Evolutionary conservation across 2,113 vertebrate species (phyloP), one percentile per base, ranked within the genome.

Genomic region (Odobenus rosmarus): DNA sequence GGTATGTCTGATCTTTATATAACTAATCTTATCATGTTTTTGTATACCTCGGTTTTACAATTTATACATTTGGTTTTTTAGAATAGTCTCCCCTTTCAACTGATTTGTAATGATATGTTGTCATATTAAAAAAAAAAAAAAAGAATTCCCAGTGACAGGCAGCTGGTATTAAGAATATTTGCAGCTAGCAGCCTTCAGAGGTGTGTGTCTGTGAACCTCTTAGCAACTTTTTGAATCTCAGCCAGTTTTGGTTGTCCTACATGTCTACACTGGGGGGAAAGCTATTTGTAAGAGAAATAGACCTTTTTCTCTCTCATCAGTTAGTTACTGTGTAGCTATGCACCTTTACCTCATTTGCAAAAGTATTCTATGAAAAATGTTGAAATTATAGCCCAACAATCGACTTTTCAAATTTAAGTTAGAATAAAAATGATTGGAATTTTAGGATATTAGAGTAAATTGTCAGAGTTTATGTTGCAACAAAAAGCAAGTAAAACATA

Each of bases 401-500:
- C 89, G 61, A 74, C 61, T 97, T 91, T 85, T 89, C 24, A 23
- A 57, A 26, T 53, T 87, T 92, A 55, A 89, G 83, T 84, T 46
- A 67, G 53, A 79, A 76, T 76, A 87, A 72, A 97, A 85, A 93
- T 85, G 36, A 69, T 96, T 69, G 84, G 16, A 87, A 95, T 95
- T 92, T 89, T 26, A 93, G 97, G 69, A 89, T 53, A 55, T 62
- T 55, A 59, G 28, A 83, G n/a, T 59, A 82, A 51, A 80, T 94
- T 90, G 53, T 79, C 42, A 86, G 79, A 91, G 61, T 4, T 86
- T 94, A 39, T 57, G 42, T 33, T 93, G 42, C 53, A 64, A 42
- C 46, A 74, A 42, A 92, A 79, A 79, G 72, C 55, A 90, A 72
- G 39, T 26, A 79, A 91, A 57, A 21, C 4, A 69, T 15, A 39